A percentile compares a stretch with the other conserved stretches of the same genome.
These are phyloP conservation scores for Sebastes wilsoni DNA, from an alignment of 2,797 vertebrate species.

Conservation along the genomic window DNA sequence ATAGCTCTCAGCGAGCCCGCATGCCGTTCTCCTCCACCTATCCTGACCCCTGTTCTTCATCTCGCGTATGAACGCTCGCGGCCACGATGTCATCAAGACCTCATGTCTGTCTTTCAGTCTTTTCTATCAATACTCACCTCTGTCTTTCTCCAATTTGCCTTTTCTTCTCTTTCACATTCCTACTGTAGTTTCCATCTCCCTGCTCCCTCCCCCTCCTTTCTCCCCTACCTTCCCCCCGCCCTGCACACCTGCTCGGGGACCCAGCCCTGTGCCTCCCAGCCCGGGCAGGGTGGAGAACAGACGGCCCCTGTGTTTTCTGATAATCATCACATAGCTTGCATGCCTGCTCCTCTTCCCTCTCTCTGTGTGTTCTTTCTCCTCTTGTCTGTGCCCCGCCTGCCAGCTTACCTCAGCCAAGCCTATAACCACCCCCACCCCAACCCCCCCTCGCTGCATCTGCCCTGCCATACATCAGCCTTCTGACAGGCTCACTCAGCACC, in stretches of 20 bases:
- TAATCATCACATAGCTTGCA: constrained; percentile 85
- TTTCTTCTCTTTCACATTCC: constrained; percentile 32
- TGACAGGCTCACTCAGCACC: constrained; percentile 73
- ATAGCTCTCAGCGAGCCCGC: constrained; percentile 53
- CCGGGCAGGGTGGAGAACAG: constrained; percentile 74
- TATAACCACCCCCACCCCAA: neutral
- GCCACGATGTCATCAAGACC: constrained; percentile 33
- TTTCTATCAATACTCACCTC: constrained; percentile 46
- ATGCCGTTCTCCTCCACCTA: constrained; percentile 39
- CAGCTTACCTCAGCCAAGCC: constrained; percentile 62
- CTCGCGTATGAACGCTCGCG: constrained; percentile 5
- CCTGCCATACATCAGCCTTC: constrained; percentile 70
- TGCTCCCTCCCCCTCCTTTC: neutral
- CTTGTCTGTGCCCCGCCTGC: constrained; percentile 53
- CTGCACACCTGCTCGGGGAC: constrained; percentile 81
- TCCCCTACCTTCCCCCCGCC: constrained; percentile 18
- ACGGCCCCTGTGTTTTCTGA: constrained; percentile 80
- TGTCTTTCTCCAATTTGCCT: constrained; percentile 37
- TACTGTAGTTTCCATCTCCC: constrained; percentile 17
- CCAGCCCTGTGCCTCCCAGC: constrained; percentile 63
- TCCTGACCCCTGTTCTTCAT: constrained; percentile 50
- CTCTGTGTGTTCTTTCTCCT: constrained; percentile 43
- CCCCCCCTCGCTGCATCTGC: constrained; percentile 59
- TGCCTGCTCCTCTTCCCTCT: constrained; percentile 69
- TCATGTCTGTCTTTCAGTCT: constrained; percentile 28